phyloP scores from a whole-genome alignment of 2,113 vertebrate genomes.

The Nesogale talazaci region DNA sequence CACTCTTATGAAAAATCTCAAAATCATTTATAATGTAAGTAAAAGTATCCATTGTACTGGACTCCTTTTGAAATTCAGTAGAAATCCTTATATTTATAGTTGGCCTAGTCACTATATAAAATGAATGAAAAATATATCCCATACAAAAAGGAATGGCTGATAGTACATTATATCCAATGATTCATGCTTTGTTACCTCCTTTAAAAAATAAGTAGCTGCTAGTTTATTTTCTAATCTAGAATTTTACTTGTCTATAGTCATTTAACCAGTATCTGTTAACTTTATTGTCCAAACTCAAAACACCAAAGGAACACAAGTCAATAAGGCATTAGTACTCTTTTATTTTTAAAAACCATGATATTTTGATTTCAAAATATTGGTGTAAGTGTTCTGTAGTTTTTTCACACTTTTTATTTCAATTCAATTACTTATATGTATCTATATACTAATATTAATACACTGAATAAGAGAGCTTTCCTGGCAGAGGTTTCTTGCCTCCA shows the following conservation, averaged over 20 bases:
- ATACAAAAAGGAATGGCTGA: background rate
- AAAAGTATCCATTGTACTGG: background rate
- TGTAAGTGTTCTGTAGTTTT: background rate
- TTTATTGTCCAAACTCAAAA: background rate
- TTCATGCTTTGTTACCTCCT: background rate
- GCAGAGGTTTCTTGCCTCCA: too few relatives aligned
- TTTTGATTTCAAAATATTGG: background rate
- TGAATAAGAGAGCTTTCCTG: too few relatives aligned
- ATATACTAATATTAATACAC: background rate
- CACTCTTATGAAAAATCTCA: slow-evolving; percentile 5
- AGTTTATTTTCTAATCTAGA: background rate
- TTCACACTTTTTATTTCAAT: slow-evolving; percentile 20
- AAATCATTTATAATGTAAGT: slow-evolving; percentile 45
- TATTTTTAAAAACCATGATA: background rate
- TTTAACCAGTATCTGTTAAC: background rate
- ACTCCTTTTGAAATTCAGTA: slow-evolving; percentile 36
- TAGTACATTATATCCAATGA: background rate
- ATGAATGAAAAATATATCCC: slow-evolving; percentile 28
- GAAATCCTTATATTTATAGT: slow-evolving; percentile 15
- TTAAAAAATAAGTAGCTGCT: background rate
- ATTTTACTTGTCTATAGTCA: background rate
- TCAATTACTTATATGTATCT: background rate
- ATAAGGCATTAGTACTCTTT: background rate
- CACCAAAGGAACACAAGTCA: background rate
- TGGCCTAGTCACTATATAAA: background rate